Percentiles rank a stretch among this genome's conserved stretches.
These are phyloP conservation scores for Mirounga angustirostris DNA, from an alignment of 2,113 vertebrate species.

Conservation along the genomic window DNA sequence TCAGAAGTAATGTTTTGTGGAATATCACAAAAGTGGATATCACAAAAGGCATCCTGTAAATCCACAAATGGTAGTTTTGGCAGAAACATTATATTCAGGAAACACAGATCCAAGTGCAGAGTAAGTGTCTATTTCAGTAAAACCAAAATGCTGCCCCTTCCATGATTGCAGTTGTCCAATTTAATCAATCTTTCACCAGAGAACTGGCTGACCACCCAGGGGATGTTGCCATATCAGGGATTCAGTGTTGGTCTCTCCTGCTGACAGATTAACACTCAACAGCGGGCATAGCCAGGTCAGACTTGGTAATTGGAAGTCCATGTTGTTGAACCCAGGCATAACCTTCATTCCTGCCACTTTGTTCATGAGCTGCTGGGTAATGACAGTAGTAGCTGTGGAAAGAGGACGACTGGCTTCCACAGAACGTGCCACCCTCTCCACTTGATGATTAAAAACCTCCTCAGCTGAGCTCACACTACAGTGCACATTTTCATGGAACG, in stretches of 20 bases:
- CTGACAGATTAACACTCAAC: not conserved
- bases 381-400: not conserved
- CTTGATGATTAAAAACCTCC: not conserved
- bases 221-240: not conserved
- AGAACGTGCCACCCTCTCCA: not conserved
- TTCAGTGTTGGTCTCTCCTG: not conserved
- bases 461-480: not conserved
- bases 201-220: not conserved
- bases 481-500: not conserved
- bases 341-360: not conserved
- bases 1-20: not conserved
- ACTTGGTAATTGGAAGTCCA: not conserved
- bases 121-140: not conserved
- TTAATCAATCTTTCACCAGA: not conserved
- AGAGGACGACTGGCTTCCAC: not conserved
- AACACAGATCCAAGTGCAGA: not conserved
- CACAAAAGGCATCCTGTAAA: not conserved
- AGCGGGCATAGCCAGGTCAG: not conserved
- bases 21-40: not conserved
- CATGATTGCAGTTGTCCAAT: not conserved
- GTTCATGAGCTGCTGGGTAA: not conserved
- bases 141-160: not conserved
- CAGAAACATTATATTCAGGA: not conserved
- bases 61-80: not conserved
- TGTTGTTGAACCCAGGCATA: not conserved